These are phyloP conservation scores for Apocrypta bakeri DNA, from an alignment of 1,140 invertebrate species.

Conservation along the genomic window DNA sequence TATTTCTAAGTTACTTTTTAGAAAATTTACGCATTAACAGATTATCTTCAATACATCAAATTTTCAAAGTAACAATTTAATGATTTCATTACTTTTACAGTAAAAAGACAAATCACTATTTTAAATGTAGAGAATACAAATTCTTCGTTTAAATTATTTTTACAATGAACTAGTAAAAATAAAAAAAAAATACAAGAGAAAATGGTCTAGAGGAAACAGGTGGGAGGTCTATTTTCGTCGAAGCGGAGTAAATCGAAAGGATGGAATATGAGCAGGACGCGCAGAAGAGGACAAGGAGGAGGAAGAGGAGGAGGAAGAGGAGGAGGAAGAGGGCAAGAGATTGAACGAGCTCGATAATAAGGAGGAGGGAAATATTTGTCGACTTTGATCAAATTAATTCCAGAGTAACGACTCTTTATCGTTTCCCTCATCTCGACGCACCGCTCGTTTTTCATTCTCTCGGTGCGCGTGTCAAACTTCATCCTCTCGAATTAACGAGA, in stretches of 20 bases:
- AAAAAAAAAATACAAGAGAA: too few species aligned
- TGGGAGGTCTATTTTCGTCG: constrained; percentile 38
- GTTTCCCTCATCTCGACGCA: constrained; percentile 32
- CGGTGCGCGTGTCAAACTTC: constrained; percentile 20
- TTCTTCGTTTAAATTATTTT: too few species aligned
- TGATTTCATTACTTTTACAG: too few species aligned
- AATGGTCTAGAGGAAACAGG: too few species aligned
- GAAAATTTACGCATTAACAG: too few species aligned
- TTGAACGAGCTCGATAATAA: constrained; percentile 53
- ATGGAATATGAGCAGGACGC: constrained; percentile 19
- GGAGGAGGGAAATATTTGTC: constrained; percentile 53
- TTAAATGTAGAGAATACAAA: too few species aligned
- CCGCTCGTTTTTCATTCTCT: constrained; percentile 50
- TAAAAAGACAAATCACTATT: too few species aligned
- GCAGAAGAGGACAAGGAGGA: constrained; percentile 38
- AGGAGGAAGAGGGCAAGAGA: constrained; percentile 36
- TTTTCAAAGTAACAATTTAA: too few species aligned
- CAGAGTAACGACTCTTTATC: constrained; percentile 50
- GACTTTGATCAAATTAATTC: constrained; percentile 52
- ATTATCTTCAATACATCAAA: too few species aligned
- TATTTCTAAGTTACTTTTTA: too few species aligned
- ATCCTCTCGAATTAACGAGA: constrained; percentile 12
- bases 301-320: constrained; percentile 25
- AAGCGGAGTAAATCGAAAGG: constrained; percentile 18
- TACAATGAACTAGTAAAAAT: too few species aligned